Evolutionary conservation across 1,140 invertebrate genomes (phyloP).

Genomic region (Ceratosolen solmsi): DNA sequence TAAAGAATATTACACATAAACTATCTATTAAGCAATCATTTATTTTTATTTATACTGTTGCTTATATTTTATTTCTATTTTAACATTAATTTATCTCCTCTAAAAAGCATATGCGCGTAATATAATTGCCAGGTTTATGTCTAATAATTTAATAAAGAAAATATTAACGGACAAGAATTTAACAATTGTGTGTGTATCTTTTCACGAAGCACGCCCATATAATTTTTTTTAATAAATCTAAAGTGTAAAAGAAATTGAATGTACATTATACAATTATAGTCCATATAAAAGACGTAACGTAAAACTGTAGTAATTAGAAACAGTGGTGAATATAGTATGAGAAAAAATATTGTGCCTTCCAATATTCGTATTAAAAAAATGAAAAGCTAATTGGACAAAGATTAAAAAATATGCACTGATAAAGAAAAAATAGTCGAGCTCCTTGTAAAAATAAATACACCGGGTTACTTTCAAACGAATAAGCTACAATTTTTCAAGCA

Average conservation of each 20-base stretch:
- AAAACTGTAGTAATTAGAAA: slow-evolving; percentile 36
- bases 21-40: not conserved
- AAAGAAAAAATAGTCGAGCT: not conserved
- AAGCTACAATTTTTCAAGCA: not conserved
- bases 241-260: slow-evolving; percentile 23
- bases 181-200: too few species aligned
- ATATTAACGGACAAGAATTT: not conserved
- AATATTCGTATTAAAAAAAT: not conserved
- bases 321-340: slow-evolving; percentile 24
- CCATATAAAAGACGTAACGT: not conserved
- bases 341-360: not conserved
- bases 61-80: too few species aligned
- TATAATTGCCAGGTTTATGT: not conserved
- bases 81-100: too few species aligned
- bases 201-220: too few species aligned
- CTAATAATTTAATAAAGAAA: not conserved
- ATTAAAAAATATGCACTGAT: slow-evolving; percentile 10
- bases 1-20: not conserved
- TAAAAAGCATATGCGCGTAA: not conserved
- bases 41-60: not conserved
- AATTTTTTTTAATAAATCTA: too few species aligned
- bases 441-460: not conserved
- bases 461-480: not conserved
- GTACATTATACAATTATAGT: slow-evolving; percentile 7
- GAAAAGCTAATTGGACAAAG: not conserved